Conservation (phyloP, 2,888 invertebrate genomes). For the Platerodrilus igneus region DNA sequence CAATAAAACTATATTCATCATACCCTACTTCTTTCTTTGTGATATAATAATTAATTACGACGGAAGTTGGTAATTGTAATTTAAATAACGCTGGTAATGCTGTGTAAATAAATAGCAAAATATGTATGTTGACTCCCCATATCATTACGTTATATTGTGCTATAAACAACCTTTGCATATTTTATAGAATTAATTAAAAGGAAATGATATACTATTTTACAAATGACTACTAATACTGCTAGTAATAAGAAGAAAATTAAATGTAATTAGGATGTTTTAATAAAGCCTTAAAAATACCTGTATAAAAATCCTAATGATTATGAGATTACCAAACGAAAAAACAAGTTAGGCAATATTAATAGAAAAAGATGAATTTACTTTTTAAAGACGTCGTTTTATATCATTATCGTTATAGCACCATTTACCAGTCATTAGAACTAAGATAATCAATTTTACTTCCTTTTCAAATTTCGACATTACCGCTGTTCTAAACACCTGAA, state of each 20-base stretch:
- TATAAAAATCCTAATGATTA: constrained; percentile 18
- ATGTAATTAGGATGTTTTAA: constrained; percentile 18
- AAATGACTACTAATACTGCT: constrained; percentile 23
- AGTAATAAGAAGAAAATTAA: constrained; percentile 22
- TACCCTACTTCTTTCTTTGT: constrained; percentile 45
- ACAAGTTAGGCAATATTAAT: constrained; percentile 19
- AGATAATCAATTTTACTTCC: no score
- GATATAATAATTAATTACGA: constrained; percentile 47
- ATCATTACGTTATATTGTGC: constrained; percentile 18
- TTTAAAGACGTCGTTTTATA: no score
- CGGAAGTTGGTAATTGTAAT: constrained; percentile 48
- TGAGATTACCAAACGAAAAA: constrained; percentile 21
- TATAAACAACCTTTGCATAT: constrained; percentile 31
- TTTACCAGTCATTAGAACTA: no score
- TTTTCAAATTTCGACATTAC: no score
- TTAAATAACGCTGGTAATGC: constrained; percentile 47
- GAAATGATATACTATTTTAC: constrained; percentile 31
- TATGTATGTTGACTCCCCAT: constrained; percentile 10
- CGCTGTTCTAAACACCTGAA: no score
- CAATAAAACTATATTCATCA: constrained; percentile 45
- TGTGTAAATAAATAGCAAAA: constrained; percentile 40
- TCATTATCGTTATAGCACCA: no score
- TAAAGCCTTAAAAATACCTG: constrained; percentile 17
- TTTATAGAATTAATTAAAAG: constrained; percentile 39
- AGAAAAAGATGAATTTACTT: no score